A percentile compares a stretch with the other conserved stretches of the same genome.
phyloP scores from a whole-genome alignment of 2,113 vertebrate genomes.

The Cromileptes altivelis region DNA sequence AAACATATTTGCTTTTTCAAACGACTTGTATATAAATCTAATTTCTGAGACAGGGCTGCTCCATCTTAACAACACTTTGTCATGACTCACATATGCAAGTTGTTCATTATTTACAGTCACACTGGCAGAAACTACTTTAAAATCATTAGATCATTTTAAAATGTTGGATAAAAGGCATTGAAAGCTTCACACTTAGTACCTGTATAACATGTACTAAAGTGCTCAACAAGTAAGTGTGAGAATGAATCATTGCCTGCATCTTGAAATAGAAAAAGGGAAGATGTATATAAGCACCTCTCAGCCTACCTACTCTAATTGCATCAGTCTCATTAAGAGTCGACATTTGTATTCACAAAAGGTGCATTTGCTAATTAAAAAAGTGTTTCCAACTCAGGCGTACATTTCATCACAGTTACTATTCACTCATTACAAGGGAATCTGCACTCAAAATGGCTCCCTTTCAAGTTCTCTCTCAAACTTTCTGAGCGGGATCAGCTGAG shows the following conservation, averaged over 20 bases:
- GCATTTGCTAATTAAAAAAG: slow-evolving; percentile 60
- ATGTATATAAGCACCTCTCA: slow-evolving; percentile 15
- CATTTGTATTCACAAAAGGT: slow-evolving; percentile 57
- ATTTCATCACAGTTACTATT: slow-evolving; percentile 63
- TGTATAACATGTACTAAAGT: background rate
- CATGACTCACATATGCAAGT: background rate
- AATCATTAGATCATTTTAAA: slow-evolving; percentile 8
- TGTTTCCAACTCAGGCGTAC: slow-evolving; percentile 50
- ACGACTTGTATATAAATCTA: too few species aligned
- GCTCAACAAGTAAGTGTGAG: slow-evolving; percentile 19
- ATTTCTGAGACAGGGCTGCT: too few species aligned
- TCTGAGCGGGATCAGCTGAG: slow-evolving; percentile 41
- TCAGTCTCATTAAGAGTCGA: slow-evolving; percentile 58
- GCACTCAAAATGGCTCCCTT: slow-evolving; percentile 46
- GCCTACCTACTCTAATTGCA: slow-evolving; percentile 49
- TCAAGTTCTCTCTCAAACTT: slow-evolving; percentile 61
- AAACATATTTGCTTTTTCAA: too few species aligned
- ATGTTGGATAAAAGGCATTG: background rate
- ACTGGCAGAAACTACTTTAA: background rate
- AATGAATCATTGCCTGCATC: slow-evolving; percentile 17
- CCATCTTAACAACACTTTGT: background rate
- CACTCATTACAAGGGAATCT: slow-evolving; percentile 53
- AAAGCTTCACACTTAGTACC: background rate
- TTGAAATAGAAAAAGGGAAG: slow-evolving; percentile 29
- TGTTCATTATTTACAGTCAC: slow-evolving; percentile 12